These are phyloP conservation scores for Actenoides hombroni DNA, from an alignment of 2,113 vertebrate species.

Conservation along the genomic window DNA sequence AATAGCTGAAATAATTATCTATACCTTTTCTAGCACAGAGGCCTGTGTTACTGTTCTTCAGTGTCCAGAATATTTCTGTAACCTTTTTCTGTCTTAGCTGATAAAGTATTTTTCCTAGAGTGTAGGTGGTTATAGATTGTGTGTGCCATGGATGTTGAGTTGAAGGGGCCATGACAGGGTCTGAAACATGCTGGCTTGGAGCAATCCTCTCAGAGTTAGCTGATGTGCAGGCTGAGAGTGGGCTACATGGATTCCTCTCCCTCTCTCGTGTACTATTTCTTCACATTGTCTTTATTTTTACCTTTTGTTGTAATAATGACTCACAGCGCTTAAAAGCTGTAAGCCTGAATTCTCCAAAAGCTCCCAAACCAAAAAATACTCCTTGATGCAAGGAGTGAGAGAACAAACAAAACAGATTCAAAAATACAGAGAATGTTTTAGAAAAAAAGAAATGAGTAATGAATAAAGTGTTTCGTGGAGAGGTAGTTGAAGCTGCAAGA, in stretches of 20 bases:
- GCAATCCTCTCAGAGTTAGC: not conserved
- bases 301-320: constrained; percentile 21
- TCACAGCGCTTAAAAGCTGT: constrained; percentile 14
- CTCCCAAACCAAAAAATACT: not conserved
- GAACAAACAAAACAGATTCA: not conserved
- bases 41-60: not conserved
- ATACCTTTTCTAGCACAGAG: not conserved
- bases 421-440: not conserved
- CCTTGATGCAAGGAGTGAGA: not conserved
- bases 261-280: not conserved
- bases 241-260: not conserved
- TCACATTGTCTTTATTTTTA: not conserved
- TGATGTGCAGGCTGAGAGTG: not conserved
- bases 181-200: not conserved
- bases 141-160: not conserved
- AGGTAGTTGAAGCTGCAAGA: not conserved
- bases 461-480: not conserved
- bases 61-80: not conserved
- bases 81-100: not conserved
- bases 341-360: not conserved
- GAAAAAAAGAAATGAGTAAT: not conserved
- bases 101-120: not conserved
- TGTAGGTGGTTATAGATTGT: not conserved
- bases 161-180: not conserved
- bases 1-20: not conserved